phyloP scores from a whole-genome alignment of 2,888 invertebrate genomes.

The Apamea monoglypha region DNA sequence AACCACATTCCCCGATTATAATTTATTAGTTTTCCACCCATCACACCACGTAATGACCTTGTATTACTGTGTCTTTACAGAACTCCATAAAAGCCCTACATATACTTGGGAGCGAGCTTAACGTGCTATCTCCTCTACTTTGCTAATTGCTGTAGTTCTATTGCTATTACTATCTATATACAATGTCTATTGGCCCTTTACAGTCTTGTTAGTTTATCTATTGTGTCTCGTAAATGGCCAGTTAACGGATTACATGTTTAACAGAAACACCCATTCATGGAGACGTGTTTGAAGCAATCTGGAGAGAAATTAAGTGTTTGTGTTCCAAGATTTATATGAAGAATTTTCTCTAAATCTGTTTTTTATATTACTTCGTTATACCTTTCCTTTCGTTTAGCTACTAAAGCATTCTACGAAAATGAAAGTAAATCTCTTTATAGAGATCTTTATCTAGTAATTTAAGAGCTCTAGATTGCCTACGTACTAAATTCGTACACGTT shows the following conservation, averaged over 20 bases:
- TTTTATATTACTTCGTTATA: conserved; percentile 29
- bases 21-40: conserved; percentile 34
- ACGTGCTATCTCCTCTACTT: conserved; percentile 58
- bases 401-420: conserved; percentile 33
- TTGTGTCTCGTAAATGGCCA: conserved; percentile 59
- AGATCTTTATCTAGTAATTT: conserved; percentile 54
- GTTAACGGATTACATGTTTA: conserved; percentile 65
- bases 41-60: conserved; percentile 22
- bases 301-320: background rate
- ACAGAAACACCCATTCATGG: conserved; percentile 49
- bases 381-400: conserved; percentile 31
- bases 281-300: background rate
- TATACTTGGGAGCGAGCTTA: conserved; percentile 38
- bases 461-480: conserved; percentile 16
- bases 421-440: conserved; percentile 42
- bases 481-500: conserved; percentile 12
- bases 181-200: conserved; percentile 54
- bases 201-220: conserved; percentile 63
- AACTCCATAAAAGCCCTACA: conserved; percentile 42
- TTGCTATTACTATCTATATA: conserved; percentile 54
- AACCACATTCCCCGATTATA: conserved; percentile 13
- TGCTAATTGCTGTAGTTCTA: conserved; percentile 64
- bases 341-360: conserved; percentile 19
- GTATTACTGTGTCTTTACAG: conserved; percentile 41
- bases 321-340: conserved; percentile 25